Conservation (phyloP, 1,140 invertebrate genomes). For the Myzus persicae region DNA sequence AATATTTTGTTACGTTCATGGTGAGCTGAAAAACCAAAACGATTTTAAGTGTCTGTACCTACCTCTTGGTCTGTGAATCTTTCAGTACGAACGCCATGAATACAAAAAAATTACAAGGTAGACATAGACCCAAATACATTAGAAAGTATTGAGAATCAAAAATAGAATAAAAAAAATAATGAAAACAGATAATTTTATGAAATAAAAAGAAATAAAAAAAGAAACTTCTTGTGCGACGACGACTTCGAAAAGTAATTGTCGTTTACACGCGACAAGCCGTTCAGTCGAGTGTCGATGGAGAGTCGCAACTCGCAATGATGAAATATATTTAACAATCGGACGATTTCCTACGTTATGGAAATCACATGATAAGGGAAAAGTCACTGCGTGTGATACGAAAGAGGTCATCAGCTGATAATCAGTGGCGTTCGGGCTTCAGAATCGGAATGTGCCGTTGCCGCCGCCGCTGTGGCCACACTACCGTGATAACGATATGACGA, state of each 20-base stretch:
- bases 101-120: not conserved
- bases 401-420: conserved; percentile 11
- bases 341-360: not conserved
- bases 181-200: not conserved
- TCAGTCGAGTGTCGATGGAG: not conserved
- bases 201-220: not conserved
- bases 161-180: not conserved
- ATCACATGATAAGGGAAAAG: conserved; percentile 2
- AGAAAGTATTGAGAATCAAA: not conserved
- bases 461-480: not conserved
- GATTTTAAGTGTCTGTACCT: not conserved
- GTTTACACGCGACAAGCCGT: not conserved
- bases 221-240: not conserved
- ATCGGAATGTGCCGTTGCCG: not conserved
- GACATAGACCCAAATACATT: not conserved
- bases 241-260: not conserved
- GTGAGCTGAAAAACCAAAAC: not conserved
- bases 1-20: not conserved
- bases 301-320: not conserved
- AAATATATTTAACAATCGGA: not conserved
- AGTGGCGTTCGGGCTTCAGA: not conserved
- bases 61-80: not conserved
- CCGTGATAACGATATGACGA: not conserved
- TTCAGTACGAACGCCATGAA: not conserved
- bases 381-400: not conserved